A percentile compares a stretch with the other conserved stretches of the same genome.
phyloP scores from a whole-genome alignment of 2,113 vertebrate species.

The Lethenteron camtschaticum region DNA sequence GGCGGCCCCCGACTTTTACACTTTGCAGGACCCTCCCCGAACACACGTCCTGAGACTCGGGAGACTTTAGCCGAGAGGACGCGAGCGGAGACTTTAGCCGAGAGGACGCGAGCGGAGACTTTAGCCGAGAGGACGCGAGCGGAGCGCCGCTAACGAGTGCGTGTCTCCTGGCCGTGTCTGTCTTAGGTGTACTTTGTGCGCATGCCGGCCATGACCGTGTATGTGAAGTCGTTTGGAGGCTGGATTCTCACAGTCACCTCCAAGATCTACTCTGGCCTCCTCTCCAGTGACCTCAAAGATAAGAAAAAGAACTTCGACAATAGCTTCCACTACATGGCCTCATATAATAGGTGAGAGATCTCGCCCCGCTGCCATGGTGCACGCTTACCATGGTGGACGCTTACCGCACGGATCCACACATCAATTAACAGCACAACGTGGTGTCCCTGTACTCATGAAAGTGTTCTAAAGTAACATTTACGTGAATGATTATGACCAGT shows the following conservation, averaged over 20 bases:
- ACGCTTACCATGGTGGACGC: no score
- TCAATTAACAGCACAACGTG: no score
- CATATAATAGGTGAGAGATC: conserved; percentile 26
- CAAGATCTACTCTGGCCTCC: not conserved
- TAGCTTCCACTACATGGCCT: conserved; percentile 15
- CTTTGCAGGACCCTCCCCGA: not conserved
- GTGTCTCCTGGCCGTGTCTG: conserved; percentile 5
- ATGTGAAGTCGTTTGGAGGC: conserved; percentile 18
- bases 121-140: not conserved
- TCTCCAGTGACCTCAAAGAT: conserved; percentile 15
- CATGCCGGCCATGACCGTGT: conserved; percentile 16
- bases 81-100: not conserved
- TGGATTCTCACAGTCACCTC: conserved; percentile 16
- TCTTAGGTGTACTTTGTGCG: conserved; percentile 21
- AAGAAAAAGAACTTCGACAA: conserved; percentile 13
- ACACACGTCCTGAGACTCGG: not conserved
- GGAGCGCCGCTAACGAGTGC: not conserved
- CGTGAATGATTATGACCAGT: no score
- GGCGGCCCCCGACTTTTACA: not conserved
- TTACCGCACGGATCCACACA: no score
- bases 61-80: no score
- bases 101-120: not conserved
- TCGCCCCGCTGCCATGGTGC: no score
- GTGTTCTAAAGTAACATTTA: no score
- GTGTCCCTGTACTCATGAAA: no score